Percentiles rank a stretch among this genome's conserved stretches.
Evolutionary conservation across 2,113 vertebrate species (phyloP).

Genomic region (Heterotis niloticus): DNA sequence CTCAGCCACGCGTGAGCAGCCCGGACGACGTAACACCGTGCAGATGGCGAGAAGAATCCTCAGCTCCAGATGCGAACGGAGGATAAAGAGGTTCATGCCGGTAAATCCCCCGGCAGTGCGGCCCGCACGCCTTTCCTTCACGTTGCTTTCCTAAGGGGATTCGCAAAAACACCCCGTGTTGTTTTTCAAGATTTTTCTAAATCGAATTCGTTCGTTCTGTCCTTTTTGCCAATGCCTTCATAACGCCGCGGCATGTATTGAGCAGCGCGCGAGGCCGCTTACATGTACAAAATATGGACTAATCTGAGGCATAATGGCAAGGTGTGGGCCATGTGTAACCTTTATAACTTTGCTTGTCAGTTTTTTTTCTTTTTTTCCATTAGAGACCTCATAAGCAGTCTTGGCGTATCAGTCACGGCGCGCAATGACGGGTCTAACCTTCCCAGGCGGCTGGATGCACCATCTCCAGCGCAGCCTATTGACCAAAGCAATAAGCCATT

Average conservation of each 20-base stretch:
- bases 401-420: slow-evolving; percentile 87
- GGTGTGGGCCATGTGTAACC: slow-evolving; percentile 89
- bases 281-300: slow-evolving; percentile 80
- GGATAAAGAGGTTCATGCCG: slow-evolving; percentile 64
- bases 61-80: slow-evolving; percentile 56
- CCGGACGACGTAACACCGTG: slow-evolving; percentile 49
- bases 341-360: slow-evolving; percentile 93
- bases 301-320: slow-evolving; percentile 81
- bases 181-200: neutral
- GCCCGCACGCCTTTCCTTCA: slow-evolving; percentile 62
- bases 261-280: slow-evolving; percentile 72
- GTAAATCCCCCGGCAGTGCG: slow-evolving; percentile 65
- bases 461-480: slow-evolving; percentile 96
- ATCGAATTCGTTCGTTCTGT: slow-evolving; percentile 16
- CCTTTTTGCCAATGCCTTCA: slow-evolving; percentile 65
- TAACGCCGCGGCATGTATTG: slow-evolving; percentile 71
- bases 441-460: slow-evolving; percentile 92
- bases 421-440: slow-evolving; percentile 95
- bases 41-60: slow-evolving; percentile 1
- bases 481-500: slow-evolving; percentile 99
- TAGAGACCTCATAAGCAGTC: slow-evolving; percentile 91
- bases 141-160: slow-evolving; percentile 62
- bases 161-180: slow-evolving; percentile 44
- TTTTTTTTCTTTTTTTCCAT: slow-evolving; percentile 69
- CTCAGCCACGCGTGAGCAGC: neutral